phyloP scores from a whole-genome alignment of 2,888 invertebrate species.

The Nezara viridula region DNA sequence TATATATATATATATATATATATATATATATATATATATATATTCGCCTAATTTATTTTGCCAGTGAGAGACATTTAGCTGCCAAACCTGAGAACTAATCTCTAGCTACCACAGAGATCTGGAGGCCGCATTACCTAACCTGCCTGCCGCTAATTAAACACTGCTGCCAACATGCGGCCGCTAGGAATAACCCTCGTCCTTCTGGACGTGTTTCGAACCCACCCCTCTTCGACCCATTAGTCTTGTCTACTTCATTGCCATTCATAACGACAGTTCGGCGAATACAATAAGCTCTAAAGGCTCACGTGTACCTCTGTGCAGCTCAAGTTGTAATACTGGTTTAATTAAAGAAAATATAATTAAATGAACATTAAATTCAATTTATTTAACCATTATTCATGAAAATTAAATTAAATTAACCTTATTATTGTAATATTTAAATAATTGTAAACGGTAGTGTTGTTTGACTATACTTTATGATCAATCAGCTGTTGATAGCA shows the following conservation, averaged over 20 bases:
- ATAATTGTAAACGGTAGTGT: no score
- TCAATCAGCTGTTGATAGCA: no score
- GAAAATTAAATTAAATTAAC: no score
- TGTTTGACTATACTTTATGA: no score
- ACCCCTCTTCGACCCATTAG: background rate
- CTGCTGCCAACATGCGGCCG: background rate
- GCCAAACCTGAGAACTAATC: background rate
- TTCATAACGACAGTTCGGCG: background rate
- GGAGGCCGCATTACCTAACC: background rate
- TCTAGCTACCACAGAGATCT: background rate
- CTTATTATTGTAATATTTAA: no score
- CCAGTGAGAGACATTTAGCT: background rate
- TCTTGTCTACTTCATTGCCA: background rate
- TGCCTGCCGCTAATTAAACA: background rate
- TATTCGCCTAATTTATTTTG: no score
- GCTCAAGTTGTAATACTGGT: background rate
- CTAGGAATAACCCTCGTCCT: no score
- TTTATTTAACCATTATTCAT: no score
- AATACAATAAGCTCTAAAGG: background rate
- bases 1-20: no score
- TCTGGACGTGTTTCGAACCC: background rate
- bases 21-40: no score
- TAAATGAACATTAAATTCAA: no score
- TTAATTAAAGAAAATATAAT: background rate
- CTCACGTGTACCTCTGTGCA: background rate